Evolutionary conservation across 2,888 invertebrate species (phyloP).

Genomic region (Diloba caeruleocephala): DNA sequence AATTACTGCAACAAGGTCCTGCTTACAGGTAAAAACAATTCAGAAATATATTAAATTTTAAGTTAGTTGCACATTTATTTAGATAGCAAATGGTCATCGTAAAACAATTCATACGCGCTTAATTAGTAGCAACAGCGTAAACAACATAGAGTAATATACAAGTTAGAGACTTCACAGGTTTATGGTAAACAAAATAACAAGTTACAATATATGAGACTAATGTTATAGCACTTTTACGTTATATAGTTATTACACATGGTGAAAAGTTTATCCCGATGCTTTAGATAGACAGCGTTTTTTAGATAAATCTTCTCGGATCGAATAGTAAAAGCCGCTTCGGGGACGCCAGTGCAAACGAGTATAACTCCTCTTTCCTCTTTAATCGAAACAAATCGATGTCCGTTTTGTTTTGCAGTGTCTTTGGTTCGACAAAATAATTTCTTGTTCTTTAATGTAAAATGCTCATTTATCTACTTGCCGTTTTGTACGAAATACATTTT

Average conservation of each 20-base stretch:
- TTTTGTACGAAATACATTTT: too few species aligned
- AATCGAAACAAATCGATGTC: neutral
- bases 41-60: neutral
- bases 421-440: conserved; percentile 1
- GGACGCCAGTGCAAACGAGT: neutral
- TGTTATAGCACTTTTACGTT: neutral
- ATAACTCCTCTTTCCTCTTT: neutral
- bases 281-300: neutral
- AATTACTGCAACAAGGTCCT: neutral
- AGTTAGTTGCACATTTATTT: neutral
- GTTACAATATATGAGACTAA: neutral
- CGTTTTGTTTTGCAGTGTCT: neutral
- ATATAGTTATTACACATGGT: neutral
- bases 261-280: neutral
- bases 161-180: neutral
- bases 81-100: neutral
- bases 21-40: neutral
- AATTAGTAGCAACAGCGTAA: neutral
- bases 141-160: neutral
- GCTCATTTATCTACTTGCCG: too few species aligned
- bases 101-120: neutral
- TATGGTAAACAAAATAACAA: neutral
- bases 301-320: neutral
- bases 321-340: neutral
- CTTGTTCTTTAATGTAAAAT: neutral